Evolutionary conservation across 2,113 vertebrate species (phyloP), one percentile per base, ranked within the genome.

Genomic region (Poeciliopsis retropinna): DNA sequence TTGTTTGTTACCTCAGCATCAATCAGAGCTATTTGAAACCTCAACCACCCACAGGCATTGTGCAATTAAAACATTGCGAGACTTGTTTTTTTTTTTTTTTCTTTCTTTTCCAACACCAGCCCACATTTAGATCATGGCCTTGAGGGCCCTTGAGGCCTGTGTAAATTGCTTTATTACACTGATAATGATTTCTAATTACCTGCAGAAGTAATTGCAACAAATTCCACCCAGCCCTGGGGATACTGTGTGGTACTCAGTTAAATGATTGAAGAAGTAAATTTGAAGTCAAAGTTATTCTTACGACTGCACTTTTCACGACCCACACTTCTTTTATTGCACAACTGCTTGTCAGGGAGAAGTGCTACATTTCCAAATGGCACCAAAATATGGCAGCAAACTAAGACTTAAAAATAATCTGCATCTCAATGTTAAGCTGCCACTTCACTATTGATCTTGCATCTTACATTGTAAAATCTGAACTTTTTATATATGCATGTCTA

Each of bases 1-100:
- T 81, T 90, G 86, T 86, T 83, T 90, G 75, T 89, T 86, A 88
- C 80, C 86, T 86, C 87, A 88, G 72, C 76, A 67, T 71, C 79
- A 91, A 87, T 90, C 86, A 89, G 70, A 88, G 89, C 75, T 70
- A 90, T 86, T 84, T 87, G 87, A 91, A 90, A 91, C 89, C 89
- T 80, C 73, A 78, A 74, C 69, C 85, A 82, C 84, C 87, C 83
- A 85, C 75, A 71, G 89, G 88, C 85, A 76, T 63, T 25, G 4
- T 74, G 80, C 85, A 89, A 87, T 89, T 88, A 92, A 82, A 70
- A 78, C 85, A 84, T 77, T 68, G 78, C 89, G 84, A 92, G 86
- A 91, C 84, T 83, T 64, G 71, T 69, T 51, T 88, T 81, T 14
- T 65, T n/a, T 67, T 65, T 88, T 76, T 25, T 71, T 64, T 88